Conservation (phyloP, 2,113 vertebrate genomes). For the Mungos mungo region DNA sequence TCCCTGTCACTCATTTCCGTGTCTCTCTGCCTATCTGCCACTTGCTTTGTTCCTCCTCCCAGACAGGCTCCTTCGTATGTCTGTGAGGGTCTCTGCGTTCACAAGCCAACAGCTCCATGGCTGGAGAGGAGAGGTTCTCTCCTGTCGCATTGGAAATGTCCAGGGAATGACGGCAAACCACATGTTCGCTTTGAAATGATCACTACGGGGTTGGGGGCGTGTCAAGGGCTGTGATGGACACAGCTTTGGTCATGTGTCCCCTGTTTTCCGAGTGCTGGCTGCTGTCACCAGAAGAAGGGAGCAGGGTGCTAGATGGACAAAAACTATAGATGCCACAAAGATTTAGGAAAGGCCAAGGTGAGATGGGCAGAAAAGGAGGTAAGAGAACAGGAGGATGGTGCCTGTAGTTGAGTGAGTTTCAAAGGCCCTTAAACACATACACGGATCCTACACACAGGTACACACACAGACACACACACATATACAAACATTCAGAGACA, state of each 20-base stretch:
- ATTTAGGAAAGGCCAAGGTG: neutral
- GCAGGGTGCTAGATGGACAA: neutral
- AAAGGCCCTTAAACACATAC: neutral
- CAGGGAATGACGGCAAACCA: fast-evolving
- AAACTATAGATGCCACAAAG: neutral
- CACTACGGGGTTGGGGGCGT: neutral
- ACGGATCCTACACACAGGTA: neutral
- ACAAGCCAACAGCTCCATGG: neutral
- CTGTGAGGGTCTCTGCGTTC: neutral
- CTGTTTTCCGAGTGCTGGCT: neutral
- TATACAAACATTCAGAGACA: neutral
- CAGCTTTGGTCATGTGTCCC: neutral
- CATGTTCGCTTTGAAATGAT: neutral
- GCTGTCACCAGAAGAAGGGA: neutral
- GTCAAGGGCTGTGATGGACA: neutral
- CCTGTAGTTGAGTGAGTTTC: neutral
- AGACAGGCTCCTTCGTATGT: neutral
- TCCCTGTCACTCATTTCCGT: neutral
- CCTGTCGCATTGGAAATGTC: neutral
- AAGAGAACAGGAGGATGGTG: neutral
- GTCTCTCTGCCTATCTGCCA: neutral
- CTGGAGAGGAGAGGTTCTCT: neutral
- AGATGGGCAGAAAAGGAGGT: neutral
- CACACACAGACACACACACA: neutral
- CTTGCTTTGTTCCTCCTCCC: neutral